These are phyloP conservation scores for Drepana arcuata DNA, from an alignment of 1,140 invertebrate genomes.

Conservation along the genomic window DNA sequence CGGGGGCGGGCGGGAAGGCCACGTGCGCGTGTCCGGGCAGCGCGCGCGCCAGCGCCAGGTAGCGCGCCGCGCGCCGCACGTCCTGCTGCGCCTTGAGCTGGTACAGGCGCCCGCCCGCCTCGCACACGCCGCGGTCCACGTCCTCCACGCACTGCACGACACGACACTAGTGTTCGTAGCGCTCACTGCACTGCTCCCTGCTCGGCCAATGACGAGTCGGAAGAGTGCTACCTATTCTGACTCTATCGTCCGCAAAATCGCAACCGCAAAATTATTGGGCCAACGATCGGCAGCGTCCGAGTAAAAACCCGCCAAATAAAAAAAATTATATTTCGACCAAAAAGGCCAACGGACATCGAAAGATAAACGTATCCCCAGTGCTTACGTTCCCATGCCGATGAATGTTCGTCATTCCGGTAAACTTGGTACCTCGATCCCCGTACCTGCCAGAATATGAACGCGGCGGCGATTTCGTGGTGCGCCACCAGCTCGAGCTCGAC, in stretches of 20 bases:
- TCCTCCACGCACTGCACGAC: constrained; percentile 93
- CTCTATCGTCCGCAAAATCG: not conserved
- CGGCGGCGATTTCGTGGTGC: constrained; percentile 72
- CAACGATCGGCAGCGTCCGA: too few species aligned
- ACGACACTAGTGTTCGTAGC: too few species aligned
- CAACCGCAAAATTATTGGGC: not conserved
- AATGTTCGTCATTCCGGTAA: too few species aligned
- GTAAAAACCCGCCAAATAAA: too few species aligned
- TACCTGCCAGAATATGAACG: constrained; percentile 79
- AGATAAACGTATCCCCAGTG: too few species aligned
- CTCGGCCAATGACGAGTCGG: too few species aligned
- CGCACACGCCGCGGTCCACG: constrained; percentile 93
- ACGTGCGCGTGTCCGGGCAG: constrained; percentile 93
- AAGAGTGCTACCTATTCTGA: too few species aligned
- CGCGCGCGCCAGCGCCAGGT: constrained; percentile 87
- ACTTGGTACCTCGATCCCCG: too few species aligned
- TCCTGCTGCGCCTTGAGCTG: constrained; percentile 96
- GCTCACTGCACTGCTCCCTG: too few species aligned
- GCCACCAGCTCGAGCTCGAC: constrained; percentile 62
- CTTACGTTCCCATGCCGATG: too few species aligned
- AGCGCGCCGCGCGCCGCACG: constrained; percentile 88
- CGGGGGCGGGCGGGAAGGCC: constrained; percentile 95
- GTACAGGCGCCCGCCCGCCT: constrained; percentile 91
- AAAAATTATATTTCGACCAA: too few species aligned
- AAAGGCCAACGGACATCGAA: too few species aligned